Conservation (phyloP, 2,113 vertebrate species). For the Girardinichthys multiradiatus region DNA sequence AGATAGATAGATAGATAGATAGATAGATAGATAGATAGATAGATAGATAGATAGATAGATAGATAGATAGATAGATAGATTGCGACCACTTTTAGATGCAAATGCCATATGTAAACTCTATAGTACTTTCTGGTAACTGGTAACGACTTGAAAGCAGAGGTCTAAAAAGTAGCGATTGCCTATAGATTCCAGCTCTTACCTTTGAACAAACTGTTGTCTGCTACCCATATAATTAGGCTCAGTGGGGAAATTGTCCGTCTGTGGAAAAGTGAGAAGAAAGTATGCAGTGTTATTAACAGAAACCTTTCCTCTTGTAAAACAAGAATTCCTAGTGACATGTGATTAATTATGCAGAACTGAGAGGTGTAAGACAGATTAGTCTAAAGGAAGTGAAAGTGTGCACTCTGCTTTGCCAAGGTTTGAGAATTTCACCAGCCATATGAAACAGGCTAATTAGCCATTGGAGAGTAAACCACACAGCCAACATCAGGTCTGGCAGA, state of each 20-base stretch:
- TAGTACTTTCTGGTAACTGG: slow-evolving; percentile 9
- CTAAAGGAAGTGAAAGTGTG: background rate
- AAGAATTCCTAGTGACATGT: slow-evolving; percentile 89
- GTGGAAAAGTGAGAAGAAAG: slow-evolving; percentile 84
- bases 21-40: slow-evolving; percentile 5
- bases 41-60: slow-evolving; percentile 10
- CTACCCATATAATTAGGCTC: slow-evolving; percentile 99
- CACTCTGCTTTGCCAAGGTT: slow-evolving; percentile 67
- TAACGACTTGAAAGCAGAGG: slow-evolving; percentile 31
- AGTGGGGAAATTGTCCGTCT: slow-evolving; percentile 99
- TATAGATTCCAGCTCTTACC: slow-evolving; percentile 88
- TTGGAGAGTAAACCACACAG: slow-evolving; percentile 68
- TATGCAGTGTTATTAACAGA: slow-evolving; percentile 86
- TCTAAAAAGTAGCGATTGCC: slow-evolving; percentile 36
- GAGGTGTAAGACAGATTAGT: slow-evolving; percentile 27
- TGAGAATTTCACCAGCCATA: slow-evolving; percentile 89
- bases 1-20: background rate
- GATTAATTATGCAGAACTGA: slow-evolving; percentile 89
- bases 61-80: slow-evolving; percentile 19
- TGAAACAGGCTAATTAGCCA: slow-evolving; percentile 86
- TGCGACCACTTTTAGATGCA: slow-evolving; percentile 67
- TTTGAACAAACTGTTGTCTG: slow-evolving; percentile 99
- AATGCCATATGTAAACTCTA: slow-evolving; percentile 20
- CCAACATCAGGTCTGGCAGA: slow-evolving; percentile 42
- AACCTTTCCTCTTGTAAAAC: slow-evolving; percentile 88